Percentiles rank a stretch among this genome's conserved stretches.
Conservation (phyloP, 2,888 invertebrate genomes). For the Dasypogon diadema region DNA sequence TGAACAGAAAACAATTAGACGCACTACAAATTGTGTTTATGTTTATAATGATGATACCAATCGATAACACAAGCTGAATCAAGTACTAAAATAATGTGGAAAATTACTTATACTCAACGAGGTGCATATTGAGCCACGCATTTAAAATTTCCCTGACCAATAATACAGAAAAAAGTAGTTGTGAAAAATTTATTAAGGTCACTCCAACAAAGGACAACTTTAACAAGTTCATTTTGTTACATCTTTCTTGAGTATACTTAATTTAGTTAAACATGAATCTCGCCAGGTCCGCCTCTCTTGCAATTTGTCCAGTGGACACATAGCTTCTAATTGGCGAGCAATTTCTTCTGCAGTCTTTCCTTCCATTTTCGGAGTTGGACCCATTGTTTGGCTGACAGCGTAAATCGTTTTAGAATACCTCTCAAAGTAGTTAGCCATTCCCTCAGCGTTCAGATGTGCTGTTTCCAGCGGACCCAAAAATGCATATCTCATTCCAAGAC, state of each 20-base stretch:
- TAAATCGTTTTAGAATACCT: slow-evolving; percentile 74
- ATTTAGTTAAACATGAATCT: slow-evolving; percentile 83
- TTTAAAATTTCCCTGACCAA: no score
- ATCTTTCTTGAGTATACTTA: slow-evolving; percentile 83
- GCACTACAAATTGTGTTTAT: no score
- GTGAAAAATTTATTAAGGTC: no score
- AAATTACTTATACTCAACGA: no score
- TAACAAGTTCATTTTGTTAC: slow-evolving; percentile 68
- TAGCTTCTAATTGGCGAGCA: slow-evolving; percentile 78
- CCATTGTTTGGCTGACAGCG: slow-evolving; percentile 79
- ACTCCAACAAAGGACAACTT: no score
- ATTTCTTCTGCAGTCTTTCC: slow-evolving; percentile 77
- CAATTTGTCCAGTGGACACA: slow-evolving; percentile 81
- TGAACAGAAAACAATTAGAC: no score
- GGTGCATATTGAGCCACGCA: no score
- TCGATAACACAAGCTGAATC: no score
- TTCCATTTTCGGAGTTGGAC: slow-evolving; percentile 79
- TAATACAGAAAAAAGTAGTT: no score
- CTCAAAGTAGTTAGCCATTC: slow-evolving; percentile 76
- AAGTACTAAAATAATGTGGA: no score
- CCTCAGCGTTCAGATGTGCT: slow-evolving; percentile 94
- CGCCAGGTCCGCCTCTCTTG: slow-evolving; percentile 84
- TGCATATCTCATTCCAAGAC: slow-evolving; percentile 94
- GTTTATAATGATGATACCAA: no score
- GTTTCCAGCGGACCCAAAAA: slow-evolving; percentile 95